Base-by-base conservation (phyloP, 2,797 vertebrate genomes). In the Staurois parvus region DNA sequence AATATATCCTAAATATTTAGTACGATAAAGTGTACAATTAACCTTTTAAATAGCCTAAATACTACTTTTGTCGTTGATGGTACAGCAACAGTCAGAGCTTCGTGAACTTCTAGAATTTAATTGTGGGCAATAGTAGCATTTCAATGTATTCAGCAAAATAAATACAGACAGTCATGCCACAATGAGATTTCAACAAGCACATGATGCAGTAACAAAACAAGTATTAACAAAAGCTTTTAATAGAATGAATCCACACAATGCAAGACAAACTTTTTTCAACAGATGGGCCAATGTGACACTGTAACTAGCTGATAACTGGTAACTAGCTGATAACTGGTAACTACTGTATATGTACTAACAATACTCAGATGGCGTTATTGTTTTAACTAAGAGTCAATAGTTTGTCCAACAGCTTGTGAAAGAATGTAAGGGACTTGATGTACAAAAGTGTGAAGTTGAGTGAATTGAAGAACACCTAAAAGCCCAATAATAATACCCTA, bases 161-260 rank as follows among this genome's bases (percentile, higher is more conserved):
- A 76, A 76, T 26, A 76, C 82, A 19, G 48, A 76, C 37, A 32
- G 34, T 10, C 29, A 21, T 68, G 30, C 34, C 45, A 84, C 52
- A 59, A 59, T 34, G 48, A 17, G 67, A 62, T 70, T 29, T 68
- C 24, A 68, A n/a, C 24, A 68, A 19, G 32, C 74, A 72, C 75
- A 78, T 77, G 82, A 29, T 72, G 7, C 83, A 26, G 9, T 45
- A 72, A 84, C 83, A 84, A 78, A 72, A 62, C 45, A 56, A 78
- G 68, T 48, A 68, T 48, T 29, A 79, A 72, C 69, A 72, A 73
- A 72, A 70, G n/a, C n/a, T 81, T 28, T 29, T 29, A 79, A 9
- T 32, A 30, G 26, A 79, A 64, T 37, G 34, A 7, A 69, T 8
- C 19, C 2, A 79, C 11, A 11, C 26, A n/a, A 48, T 42, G 30